Base-by-base conservation (phyloP, 2,797 vertebrate species). In the Hozukius guyotensis region DNA sequence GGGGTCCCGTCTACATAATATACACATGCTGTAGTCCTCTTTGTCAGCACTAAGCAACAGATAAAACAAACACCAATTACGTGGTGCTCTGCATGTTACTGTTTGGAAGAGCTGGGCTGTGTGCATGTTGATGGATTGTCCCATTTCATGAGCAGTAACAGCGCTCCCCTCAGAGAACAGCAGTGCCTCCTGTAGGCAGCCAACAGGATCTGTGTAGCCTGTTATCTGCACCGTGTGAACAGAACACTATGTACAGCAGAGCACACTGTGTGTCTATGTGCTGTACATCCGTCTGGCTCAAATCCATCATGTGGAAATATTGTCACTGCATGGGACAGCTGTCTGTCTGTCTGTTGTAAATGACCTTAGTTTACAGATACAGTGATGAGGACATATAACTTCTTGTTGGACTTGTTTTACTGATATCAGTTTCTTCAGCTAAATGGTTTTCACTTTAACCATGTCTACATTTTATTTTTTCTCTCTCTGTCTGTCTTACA, bases 161-260 rank as follows among this genome's bases (percentile, higher is more conserved):
- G 5, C 25, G 20, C 62, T 62, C 2, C 29, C 70, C 34, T 75
- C 55, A 75, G 86, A 84, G 78, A 20, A 67, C 75, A 82, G 63
- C 72, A 90, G 88, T 80, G 84, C 85, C 88, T 83, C 88, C 83
- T 16, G 18, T 65, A 77, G 84, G 84, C 27, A 29, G 68, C 24
- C 9, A 11, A 22, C 32, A 27, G 56, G 24, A 78, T 55, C 46
- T 52, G 14, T 65, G 25, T 5, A 64, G 59, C 53, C 18, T 52
- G 6, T 38, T 72, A 80, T 20, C 32, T 11, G 5, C 65, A 56
- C 11, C 0, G 27, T 83, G 56, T 72, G 71, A 83, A 82, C 22
- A 78, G 75, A 71, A 87, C 82, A 81, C 52, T 5, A 34, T 22
- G 78, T 80, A 80, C 63, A 85, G 71, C 59, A 34, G 8, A 77